A percentile compares a stretch with the other conserved stretches of the same genome.
Conservation (phyloP, 1,140 invertebrate species). For the Oryzaephilus surinamensis region DNA sequence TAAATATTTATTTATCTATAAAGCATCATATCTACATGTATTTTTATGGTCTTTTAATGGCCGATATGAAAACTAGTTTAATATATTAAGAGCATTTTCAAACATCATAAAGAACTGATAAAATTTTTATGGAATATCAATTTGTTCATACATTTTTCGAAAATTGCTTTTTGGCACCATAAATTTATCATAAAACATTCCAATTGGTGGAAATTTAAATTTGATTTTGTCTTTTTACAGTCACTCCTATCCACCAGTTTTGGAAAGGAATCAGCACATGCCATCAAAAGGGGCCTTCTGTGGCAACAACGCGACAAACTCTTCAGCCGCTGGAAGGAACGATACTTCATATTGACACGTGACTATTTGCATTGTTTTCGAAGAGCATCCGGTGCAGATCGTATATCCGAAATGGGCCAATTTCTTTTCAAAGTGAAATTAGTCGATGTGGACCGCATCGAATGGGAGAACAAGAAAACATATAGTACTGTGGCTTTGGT, state of each 20-base stretch:
- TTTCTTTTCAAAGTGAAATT: conserved; percentile 61
- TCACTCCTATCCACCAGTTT: conserved; percentile 35
- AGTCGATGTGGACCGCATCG: conserved; percentile 52
- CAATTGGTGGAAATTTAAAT: too few relatives aligned
- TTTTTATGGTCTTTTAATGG: too few relatives aligned
- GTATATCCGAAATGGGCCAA: conserved; percentile 59
- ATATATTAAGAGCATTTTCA: too few relatives aligned
- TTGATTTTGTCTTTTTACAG: too few relatives aligned
- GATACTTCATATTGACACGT: conserved; percentile 56
- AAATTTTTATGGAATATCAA: too few relatives aligned
- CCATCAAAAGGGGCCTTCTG: conserved; percentile 52
- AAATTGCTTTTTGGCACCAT: too few relatives aligned
- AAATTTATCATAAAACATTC: too few relatives aligned
- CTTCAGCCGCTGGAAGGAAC: conserved; percentile 59
- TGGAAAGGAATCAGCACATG: conserved; percentile 32
- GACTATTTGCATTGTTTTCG: conserved; percentile 63
- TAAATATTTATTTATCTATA: too few relatives aligned
- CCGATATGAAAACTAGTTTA: too few relatives aligned
- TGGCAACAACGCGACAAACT: conserved; percentile 57
- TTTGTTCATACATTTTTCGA: too few relatives aligned
- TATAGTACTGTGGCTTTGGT: conserved; percentile 46
- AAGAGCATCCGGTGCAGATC: conserved; percentile 46
- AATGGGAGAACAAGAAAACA: conserved; percentile 51
- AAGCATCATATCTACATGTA: too few relatives aligned
- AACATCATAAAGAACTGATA: too few relatives aligned